These are phyloP conservation scores for Diorhabda carinulata DNA, from an alignment of 1,140 invertebrate genomes.

Conservation along the genomic window DNA sequence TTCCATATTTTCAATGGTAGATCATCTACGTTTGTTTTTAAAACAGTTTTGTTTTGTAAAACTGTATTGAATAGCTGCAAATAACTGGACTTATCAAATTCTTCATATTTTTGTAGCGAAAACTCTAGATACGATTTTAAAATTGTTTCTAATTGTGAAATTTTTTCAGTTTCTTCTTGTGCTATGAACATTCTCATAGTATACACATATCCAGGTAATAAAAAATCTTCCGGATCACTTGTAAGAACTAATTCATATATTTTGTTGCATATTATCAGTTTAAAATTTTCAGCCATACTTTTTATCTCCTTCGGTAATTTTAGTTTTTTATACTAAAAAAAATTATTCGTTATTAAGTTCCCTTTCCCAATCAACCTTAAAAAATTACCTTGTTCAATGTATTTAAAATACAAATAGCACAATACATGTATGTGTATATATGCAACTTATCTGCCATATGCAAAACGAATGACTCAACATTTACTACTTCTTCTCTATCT, in stretches of 20 bases:
- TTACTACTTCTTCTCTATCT: conserved; percentile 24
- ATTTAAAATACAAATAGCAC: conserved; percentile 23
- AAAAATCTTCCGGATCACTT: conserved; percentile 10
- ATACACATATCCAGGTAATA: conserved; percentile 22
- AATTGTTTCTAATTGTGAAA: conserved; percentile 13
- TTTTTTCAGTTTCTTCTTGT: conserved; percentile 21
- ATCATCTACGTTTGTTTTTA: conserved; percentile 25
- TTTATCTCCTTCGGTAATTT: conserved; percentile 25
- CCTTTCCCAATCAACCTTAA: neutral
- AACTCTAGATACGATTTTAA: conserved; percentile 24
- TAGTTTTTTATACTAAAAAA: conserved; percentile 32
- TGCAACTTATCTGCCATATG: conserved; percentile 25
- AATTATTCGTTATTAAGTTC: conserved; percentile 15
- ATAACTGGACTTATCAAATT: conserved; percentile 26
- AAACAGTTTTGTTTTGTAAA: conserved; percentile 32
- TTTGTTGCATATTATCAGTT: conserved; percentile 12
- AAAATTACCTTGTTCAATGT: conserved; percentile 23
- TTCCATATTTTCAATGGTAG: conserved; percentile 36
- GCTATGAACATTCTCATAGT: conserved; percentile 22
- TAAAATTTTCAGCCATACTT: conserved; percentile 12
- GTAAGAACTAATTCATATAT: conserved; percentile 14
- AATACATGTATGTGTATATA: conserved; percentile 22
- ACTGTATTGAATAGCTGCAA: conserved; percentile 33
- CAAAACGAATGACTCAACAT: conserved; percentile 24
- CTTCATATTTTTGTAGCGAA: conserved; percentile 20